Conservation (phyloP, 92 coral and sea anemone species). For the Bergia puertoricense region DNA sequence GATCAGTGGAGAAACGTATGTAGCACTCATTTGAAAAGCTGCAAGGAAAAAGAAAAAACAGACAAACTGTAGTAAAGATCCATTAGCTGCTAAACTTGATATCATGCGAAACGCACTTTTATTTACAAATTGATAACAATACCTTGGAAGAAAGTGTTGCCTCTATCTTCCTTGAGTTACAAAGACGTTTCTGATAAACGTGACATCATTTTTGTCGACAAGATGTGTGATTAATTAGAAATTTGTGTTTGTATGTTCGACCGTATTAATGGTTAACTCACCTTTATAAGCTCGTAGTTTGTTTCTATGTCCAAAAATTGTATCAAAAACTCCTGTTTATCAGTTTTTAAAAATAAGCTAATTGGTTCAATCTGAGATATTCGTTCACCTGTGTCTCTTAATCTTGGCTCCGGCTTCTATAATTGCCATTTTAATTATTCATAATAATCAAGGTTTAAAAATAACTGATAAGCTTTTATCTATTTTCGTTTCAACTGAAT, state of each 20-base stretch:
- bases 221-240: too few species aligned
- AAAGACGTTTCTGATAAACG: not conserved
- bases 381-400: not conserved
- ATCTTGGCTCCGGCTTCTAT: not conserved
- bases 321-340: too few species aligned
- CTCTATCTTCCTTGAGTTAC: not conserved
- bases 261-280: too few species aligned
- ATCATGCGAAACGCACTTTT: not conserved
- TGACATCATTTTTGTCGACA: too few species aligned
- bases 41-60: not conserved
- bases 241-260: too few species aligned
- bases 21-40: too few species aligned
- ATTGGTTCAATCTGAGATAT: not conserved
- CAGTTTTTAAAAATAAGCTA: not conserved
- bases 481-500: not conserved
- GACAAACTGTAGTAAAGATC: not conserved
- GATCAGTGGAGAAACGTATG: too few species aligned
- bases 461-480: too few species aligned
- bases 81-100: not conserved
- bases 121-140: not conserved
- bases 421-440: too few species aligned
- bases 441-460: not conserved
- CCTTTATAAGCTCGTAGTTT: not conserved
- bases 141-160: not conserved
- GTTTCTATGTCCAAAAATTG: not conserved